These are phyloP conservation scores for Hassar affinis DNA, from an alignment of 2,113 vertebrate species.

Conservation along the genomic window DNA sequence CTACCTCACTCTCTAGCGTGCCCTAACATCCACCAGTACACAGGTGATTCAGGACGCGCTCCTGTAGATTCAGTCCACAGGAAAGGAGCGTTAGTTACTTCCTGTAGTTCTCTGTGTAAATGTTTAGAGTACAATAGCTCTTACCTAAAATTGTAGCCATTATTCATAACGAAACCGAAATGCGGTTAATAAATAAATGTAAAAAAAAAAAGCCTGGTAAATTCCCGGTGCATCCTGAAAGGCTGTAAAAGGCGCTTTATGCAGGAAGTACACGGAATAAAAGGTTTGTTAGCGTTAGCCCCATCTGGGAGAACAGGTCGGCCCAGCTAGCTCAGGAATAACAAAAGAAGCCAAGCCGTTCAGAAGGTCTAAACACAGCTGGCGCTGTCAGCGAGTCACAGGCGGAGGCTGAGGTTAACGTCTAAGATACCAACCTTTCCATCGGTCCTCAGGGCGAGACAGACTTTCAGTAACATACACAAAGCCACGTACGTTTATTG, in stretches of 20 bases:
- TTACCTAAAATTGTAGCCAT: not conserved
- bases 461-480: not conserved
- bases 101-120: not conserved
- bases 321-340: not conserved
- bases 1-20: not conserved
- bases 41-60: rapidly evolving
- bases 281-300: not conserved
- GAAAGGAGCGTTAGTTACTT: not conserved
- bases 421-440: not conserved
- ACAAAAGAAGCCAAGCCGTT: not conserved
- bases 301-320: not conserved
- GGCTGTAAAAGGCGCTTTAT: too few relatives aligned
- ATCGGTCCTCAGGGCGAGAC: not conserved
- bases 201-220: too few relatives aligned
- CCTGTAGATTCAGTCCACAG: not conserved
- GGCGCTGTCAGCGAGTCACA: not conserved
- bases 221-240: not conserved
- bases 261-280: not conserved
- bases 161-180: not conserved
- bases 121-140: not conserved
- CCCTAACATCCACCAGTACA: not conserved
- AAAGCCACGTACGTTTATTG: not conserved
- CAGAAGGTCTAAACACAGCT: not conserved
- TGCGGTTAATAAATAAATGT: too few relatives aligned
- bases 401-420: not conserved